Evolutionary conservation across 2,113 vertebrate species (phyloP), one percentile per base, ranked within the genome.

Genomic region (Pomatorhinus ruficollis): DNA sequence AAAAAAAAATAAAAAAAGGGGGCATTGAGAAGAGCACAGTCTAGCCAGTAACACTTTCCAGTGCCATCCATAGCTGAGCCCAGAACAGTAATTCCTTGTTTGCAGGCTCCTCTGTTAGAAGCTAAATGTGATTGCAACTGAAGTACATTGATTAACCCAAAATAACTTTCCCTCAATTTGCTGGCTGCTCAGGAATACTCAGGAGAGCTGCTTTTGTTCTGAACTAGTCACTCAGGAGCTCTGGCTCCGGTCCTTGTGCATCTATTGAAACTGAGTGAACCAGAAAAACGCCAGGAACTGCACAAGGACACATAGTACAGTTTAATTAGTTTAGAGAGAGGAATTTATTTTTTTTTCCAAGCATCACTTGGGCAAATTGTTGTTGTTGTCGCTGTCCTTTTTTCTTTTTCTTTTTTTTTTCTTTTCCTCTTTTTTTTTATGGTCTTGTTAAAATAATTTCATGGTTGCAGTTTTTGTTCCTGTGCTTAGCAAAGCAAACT

Each of bases 241-340:
- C 96, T 97, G 97, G 97, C 97, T 85, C 96, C 42, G 8, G 76
- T 97, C 97, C 97, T 96, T 68, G 66, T 91, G 86, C 91, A 93
- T 87, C 96, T 94, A 97, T 98, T 98, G 97, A 98, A 97, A 97
- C 84, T 91, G 97, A 98, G 91, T 97, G 98, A 98, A 98, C 98
- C 97, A 97, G 98, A 98, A 98, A 98, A 96, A 90, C 86, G 5
- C 93, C 96, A 97, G 97, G 95, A 98, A 97, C 95, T 86, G 95
- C 87, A 93, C 96, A 96, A 98, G 97, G 97, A 98, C 97, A 97
- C 91, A 97, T 79, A 97, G 97, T 91, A 97, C 96, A 97, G 96
- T 97, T 97, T 98, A 98, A 97, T 98, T 97, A 97, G 96, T 98
- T 97, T 95, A 97, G 95, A 93, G 90, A 93, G 89, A 93, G 75